Evolutionary conservation across 2,888 invertebrate genomes (phyloP).

Genomic region (Tetramorium bicarinatum): DNA sequence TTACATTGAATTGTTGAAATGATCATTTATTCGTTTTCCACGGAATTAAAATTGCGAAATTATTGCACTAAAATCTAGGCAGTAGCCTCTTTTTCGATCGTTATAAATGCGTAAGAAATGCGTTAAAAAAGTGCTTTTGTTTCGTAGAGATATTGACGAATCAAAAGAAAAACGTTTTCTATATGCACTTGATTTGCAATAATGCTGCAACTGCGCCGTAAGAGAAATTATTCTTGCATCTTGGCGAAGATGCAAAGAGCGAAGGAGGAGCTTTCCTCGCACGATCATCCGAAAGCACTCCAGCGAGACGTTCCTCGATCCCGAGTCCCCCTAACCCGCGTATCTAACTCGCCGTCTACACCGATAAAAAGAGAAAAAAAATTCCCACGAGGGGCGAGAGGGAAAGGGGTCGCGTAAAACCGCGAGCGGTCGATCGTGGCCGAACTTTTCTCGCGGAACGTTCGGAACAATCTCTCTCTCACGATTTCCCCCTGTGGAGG

Average conservation of each 20-base stretch:
- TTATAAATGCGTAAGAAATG: no score
- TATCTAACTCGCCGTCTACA: background rate
- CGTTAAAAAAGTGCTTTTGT: background rate
- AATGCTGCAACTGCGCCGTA: background rate
- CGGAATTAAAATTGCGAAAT: background rate
- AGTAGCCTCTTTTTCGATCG: background rate
- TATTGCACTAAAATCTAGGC: background rate
- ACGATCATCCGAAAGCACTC: slow-evolving; percentile 20
- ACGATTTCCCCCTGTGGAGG: slow-evolving; percentile 37
- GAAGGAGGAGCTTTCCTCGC: slow-evolving; percentile 17
- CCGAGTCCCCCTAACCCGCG: background rate
- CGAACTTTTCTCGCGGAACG: slow-evolving; percentile 40
- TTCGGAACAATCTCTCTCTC: slow-evolving; percentile 51
- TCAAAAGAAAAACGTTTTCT: background rate
- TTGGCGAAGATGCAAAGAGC: slow-evolving; percentile 6
- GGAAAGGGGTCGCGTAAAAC: slow-evolving; percentile 32
- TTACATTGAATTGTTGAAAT: background rate
- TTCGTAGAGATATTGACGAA: background rate
- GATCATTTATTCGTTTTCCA: background rate
- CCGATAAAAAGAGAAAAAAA: background rate
- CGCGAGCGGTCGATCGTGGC: slow-evolving; percentile 52
- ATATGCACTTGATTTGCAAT: background rate
- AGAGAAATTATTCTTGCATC: background rate
- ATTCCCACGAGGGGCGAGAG: background rate
- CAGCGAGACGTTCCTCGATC: slow-evolving; percentile 9